These are phyloP conservation scores for Lamproptera curius DNA, from an alignment of 2,888 invertebrate genomes.

Conservation along the genomic window DNA sequence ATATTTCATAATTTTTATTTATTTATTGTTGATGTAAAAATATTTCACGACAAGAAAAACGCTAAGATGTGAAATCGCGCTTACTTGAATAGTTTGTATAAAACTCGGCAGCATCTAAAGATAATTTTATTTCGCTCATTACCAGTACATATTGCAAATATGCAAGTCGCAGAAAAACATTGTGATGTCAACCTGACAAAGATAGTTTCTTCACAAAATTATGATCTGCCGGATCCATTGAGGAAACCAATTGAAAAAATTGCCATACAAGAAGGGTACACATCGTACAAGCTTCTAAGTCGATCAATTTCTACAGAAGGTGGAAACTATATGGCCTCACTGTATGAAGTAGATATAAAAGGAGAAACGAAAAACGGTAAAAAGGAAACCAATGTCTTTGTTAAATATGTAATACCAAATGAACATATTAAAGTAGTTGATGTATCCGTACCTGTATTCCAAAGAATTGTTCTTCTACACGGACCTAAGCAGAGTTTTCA, in stretches of 20 bases:
- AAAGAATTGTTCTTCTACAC: slow-evolving; percentile 39
- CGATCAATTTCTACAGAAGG: slow-evolving; percentile 37
- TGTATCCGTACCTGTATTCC: slow-evolving; percentile 31
- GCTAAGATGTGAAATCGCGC: neutral
- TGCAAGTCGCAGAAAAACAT: slow-evolving; percentile 23
- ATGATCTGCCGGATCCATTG: slow-evolving; percentile 22
- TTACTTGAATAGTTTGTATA: neutral
- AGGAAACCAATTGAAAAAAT: slow-evolving; percentile 33
- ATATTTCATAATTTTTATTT: too few relatives aligned
- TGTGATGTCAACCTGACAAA: slow-evolving; percentile 8
- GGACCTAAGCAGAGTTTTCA: slow-evolving; percentile 32
- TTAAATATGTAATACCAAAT: slow-evolving; percentile 36
- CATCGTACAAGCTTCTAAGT: slow-evolving; percentile 28
- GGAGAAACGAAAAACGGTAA: slow-evolving; percentile 38
- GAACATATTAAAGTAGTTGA: slow-evolving; percentile 29
- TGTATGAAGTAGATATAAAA: slow-evolving; percentile 42
- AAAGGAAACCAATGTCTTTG: slow-evolving; percentile 44
- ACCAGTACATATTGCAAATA: slow-evolving; percentile 7
- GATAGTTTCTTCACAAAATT: slow-evolving; percentile 5
- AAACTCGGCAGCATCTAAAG: neutral
- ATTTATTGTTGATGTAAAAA: too few relatives aligned
- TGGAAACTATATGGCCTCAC: slow-evolving; percentile 41
- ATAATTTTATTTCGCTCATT: slow-evolving; percentile 8
- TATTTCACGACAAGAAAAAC: too few relatives aligned
- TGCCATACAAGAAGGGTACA: slow-evolving; percentile 32